These are phyloP conservation scores for Platichthys flesus DNA, from an alignment of 2,113 vertebrate species.

Conservation along the genomic window DNA sequence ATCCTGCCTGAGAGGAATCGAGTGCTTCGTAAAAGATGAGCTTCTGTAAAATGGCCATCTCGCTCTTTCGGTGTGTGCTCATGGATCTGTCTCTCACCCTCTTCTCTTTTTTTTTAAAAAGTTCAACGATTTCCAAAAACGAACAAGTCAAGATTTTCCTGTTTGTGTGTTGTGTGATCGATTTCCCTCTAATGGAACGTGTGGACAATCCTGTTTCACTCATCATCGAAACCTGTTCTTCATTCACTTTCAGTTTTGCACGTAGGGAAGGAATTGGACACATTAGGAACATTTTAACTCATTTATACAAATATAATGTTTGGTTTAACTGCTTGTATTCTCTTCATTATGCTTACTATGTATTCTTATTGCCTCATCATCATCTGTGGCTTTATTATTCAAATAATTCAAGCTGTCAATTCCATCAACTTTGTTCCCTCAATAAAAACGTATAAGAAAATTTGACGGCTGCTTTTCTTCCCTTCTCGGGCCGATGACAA, in stretches of 20 bases:
- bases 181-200: too few relatives aligned
- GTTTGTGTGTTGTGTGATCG: too few relatives aligned
- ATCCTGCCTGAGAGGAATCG: constrained; percentile 73
- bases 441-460: not conserved
- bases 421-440: too few relatives aligned
- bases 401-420: too few relatives aligned
- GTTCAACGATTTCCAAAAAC: not conserved
- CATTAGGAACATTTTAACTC: not conserved
- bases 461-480: not conserved
- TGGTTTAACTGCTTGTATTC: too few relatives aligned
- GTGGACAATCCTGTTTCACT: too few relatives aligned
- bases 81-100: not conserved
- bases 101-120: not conserved
- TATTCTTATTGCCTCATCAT: too few relatives aligned
- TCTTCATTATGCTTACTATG: too few relatives aligned
- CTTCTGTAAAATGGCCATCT: constrained; percentile 54
- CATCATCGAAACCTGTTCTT: too few relatives aligned
- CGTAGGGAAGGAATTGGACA: not conserved
- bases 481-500: not conserved
- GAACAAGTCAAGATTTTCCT: not conserved
- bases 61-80: not conserved
- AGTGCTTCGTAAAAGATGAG: constrained; percentile 58
- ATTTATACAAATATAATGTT: too few relatives aligned
- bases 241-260: too few relatives aligned
- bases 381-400: too few relatives aligned